Conservation (phyloP, 1,140 invertebrate genomes). For the Eupristina koningsbergeri region DNA sequence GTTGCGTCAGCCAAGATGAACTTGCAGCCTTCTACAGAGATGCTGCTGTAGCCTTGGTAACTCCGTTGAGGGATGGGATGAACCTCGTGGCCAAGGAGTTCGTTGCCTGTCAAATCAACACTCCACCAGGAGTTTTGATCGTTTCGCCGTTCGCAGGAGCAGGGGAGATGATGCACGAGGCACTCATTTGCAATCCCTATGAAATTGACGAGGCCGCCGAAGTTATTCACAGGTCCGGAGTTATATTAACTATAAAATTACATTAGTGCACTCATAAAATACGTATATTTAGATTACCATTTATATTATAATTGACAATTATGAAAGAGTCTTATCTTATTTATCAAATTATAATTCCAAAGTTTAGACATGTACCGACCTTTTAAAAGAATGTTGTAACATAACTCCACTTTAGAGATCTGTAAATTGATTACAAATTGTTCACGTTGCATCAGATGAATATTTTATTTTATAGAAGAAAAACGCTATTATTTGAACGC, state of each 20-base stretch:
- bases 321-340: too few relatives aligned
- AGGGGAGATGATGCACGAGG: slow-evolving; percentile 93
- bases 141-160: slow-evolving; percentile 93
- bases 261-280: too few relatives aligned
- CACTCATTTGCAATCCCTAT: slow-evolving; percentile 91
- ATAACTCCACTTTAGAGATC: too few relatives aligned
- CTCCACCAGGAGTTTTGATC: slow-evolving; percentile 88
- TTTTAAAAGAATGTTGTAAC: too few relatives aligned
- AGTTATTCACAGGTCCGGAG: slow-evolving; percentile 81
- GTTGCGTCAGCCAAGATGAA: slow-evolving; percentile 88
- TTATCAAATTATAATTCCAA: too few relatives aligned
- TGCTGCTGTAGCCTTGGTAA: slow-evolving; percentile 88
- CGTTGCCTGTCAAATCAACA: slow-evolving; percentile 92
- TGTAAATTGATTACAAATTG: too few relatives aligned
- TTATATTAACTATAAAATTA: not conserved
- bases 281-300: too few relatives aligned
- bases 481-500: too few relatives aligned
- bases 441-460: too few relatives aligned
- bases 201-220: slow-evolving; percentile 90
- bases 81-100: slow-evolving; percentile 95
- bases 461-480: too few relatives aligned
- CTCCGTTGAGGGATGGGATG: slow-evolving; percentile 92
- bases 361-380: too few relatives aligned
- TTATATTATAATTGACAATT: too few relatives aligned
- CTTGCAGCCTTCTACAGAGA: slow-evolving; percentile 89